Base-by-base conservation (phyloP, 2,888 invertebrate species). In the Schizaphis graminum region DNA sequence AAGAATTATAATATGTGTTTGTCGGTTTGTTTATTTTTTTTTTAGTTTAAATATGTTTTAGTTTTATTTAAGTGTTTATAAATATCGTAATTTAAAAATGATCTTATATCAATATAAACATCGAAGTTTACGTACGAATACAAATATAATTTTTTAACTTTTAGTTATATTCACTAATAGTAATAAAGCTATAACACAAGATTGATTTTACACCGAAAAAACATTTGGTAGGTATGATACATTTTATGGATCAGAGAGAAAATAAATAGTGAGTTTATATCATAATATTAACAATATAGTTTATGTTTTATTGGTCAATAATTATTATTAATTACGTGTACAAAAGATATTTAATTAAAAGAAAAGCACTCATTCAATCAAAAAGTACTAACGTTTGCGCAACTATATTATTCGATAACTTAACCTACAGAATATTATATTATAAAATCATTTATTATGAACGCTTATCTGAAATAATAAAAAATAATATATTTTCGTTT, bases 401-500 rank as follows among this genome's bases (percentile, higher is more conserved):
- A 86, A 86, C 2, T 47, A n/a, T 13, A 86, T 35, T 35, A 77
- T 77, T 77, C 21, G 77, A 86, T 86, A 86, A 86, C 26, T 28
- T 47, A 86, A 47, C 11, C 47, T 47, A 28, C 44, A 28, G 28
- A 44, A 24, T 28, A 86, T 16, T 35, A 41, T 84, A 2, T 41
- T 35, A 84, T 86, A 86, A 13, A 86, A 44, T 86, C 47, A 28
- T 86, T 86, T 47, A 86, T 47, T 86, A 77, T 77, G 28, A 86
- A 28, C 28, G 28, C 47, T 28, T 44, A 47, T 47, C 13, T 16
- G 13, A 86, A 86, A 86, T 28, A 41, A 44, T 85, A 44, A 56
- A 56, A 47, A 89, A 56, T 89, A 56, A 56, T 57, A 49, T 49
- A n/a, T 87, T 87, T 86, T 86, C 16, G n/a, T 87, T 87, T 53